A percentile compares a stretch with the other conserved stretches of the same genome.
These are phyloP conservation scores for Elegia similella DNA, from an alignment of 2,888 invertebrate species.

Conservation along the genomic window DNA sequence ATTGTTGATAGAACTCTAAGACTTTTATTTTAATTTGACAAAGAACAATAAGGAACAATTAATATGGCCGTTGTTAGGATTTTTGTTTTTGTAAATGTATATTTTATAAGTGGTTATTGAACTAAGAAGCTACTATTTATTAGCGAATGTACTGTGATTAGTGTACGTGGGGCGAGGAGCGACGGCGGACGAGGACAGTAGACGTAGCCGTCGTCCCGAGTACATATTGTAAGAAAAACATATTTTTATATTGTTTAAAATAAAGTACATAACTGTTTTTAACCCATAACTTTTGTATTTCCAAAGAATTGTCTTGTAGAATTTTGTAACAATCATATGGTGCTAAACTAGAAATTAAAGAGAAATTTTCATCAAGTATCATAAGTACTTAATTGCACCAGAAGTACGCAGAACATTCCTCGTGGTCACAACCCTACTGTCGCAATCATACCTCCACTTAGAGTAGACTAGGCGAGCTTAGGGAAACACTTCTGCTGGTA, in stretches of 20 bases:
- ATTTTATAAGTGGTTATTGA: slow-evolving; percentile 72
- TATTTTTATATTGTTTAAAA: slow-evolving; percentile 79
- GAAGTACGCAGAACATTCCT: slow-evolving; percentile 30
- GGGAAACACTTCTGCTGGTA: not conserved
- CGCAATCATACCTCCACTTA: not conserved
- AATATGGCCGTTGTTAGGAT: slow-evolving; percentile 57
- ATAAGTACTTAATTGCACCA: slow-evolving; percentile 30
- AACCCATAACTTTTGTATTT: slow-evolving; percentile 65
- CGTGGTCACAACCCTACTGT: slow-evolving; percentile 30
- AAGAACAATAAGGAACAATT: slow-evolving; percentile 58
- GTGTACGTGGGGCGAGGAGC: slow-evolving; percentile 35
- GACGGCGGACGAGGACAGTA: slow-evolving; percentile 25
- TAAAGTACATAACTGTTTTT: slow-evolving; percentile 74
- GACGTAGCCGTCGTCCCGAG: slow-evolving; percentile 52
- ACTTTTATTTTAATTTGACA: slow-evolving; percentile 49
- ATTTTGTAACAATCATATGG: slow-evolving; percentile 61
- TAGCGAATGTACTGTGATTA: slow-evolving; percentile 72
- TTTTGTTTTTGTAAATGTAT: slow-evolving; percentile 69
- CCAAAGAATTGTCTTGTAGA: slow-evolving; percentile 52
- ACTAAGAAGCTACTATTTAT: slow-evolving; percentile 63
- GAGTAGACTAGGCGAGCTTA: not conserved
- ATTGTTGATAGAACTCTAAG: slow-evolving; percentile 61
- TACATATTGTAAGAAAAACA: slow-evolving; percentile 67
- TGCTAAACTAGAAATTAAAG: slow-evolving; percentile 60
- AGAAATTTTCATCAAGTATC: slow-evolving; percentile 26